A percentile compares a stretch with the other conserved stretches of the same genome.
Conservation (phyloP, 2,113 vertebrate species). For the Notarius quadriscutis region DNA sequence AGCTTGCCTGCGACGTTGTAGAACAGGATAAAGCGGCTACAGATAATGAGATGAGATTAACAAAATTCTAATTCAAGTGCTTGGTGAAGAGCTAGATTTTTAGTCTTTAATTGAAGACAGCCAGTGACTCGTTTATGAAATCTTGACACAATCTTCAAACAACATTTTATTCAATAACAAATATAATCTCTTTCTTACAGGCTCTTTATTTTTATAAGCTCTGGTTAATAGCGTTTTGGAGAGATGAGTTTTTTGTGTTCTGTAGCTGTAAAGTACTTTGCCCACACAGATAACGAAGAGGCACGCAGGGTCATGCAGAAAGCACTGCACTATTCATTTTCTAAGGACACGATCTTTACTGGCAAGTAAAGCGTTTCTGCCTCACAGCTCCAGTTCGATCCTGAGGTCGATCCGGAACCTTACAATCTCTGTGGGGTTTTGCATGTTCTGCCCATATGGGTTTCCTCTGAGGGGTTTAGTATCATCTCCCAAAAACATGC, state of each 20-base stretch:
- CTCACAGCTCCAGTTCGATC: neutral
- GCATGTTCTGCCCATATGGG: neutral
- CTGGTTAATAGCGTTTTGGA: neutral
- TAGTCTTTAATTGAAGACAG: neutral
- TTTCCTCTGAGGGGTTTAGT: neutral
- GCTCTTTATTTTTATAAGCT: neutral
- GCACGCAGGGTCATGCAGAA: constrained; percentile 24
- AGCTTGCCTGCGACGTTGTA: too few relatives aligned
- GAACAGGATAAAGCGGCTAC: too few relatives aligned
- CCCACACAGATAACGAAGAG: constrained; percentile 30
- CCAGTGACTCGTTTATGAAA: constrained; percentile 3
- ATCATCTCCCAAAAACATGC: neutral
- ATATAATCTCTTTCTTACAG: neutral
- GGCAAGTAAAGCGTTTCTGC: neutral
- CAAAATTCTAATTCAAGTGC: neutral
- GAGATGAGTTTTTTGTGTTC: constrained; percentile 26
- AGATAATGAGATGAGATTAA: too few relatives aligned
- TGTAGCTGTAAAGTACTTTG: constrained; percentile 32
- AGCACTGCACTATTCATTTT: constrained; percentile 27
- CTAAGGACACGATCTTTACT: neutral
- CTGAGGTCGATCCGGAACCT: neutral
- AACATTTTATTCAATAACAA: neutral
- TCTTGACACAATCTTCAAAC: neutral
- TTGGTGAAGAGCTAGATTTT: neutral
- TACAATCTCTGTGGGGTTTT: neutral